Base-by-base conservation (phyloP, 2,888 invertebrate species). In the Bugulina stolonifera region DNA sequence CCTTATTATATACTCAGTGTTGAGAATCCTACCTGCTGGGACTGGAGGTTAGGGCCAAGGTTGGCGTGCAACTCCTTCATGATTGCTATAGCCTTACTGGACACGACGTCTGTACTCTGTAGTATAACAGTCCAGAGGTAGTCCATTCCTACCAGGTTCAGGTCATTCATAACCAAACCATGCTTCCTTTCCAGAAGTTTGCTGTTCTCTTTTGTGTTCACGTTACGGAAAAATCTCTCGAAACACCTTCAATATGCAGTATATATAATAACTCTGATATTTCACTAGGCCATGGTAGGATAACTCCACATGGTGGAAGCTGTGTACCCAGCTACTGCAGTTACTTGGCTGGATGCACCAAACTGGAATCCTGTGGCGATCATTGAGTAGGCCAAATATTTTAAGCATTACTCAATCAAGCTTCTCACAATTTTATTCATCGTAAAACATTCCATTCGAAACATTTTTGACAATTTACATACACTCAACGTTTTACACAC, bases 181-280 rank as follows among this genome's bases (percentile, higher is more conserved):
- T 93, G 89, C 81, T 93, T 88, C 81, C 93, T 88, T 83, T 93
- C 94, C 74, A 91, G 88, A 84, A 93, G 91, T 73, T 97, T 86
- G 86, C 95, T 96, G 75, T 92, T 92, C 85, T 94, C 94, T 86
- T 95, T 96, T 75, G 91, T 90, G 86, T 97, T 97, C 29, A 97
- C 96, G 74, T 93, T 93, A 87, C 93, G 93, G 86, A 94, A 94
- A 87, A 94, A 94, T 79, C 93, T 88, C 82, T 90, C 90, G 82
- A 90, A 90, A 76, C 85, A 85, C 73, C 83, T 83, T 78, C 32
- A n/a, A n/a, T n/a, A n/a, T n/a, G n/a, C n/a, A n/a, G n/a, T n/a
- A n/a, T n/a, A n/a, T n/a, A n/a, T n/a, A n/a, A n/a, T n/a, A n/a
- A n/a, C n/a, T n/a, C n/a, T n/a, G n/a, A n/a, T n/a, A n/a, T n/a